These are phyloP conservation scores for Cyrtonyx montezumae DNA, from an alignment of 2,113 vertebrate species.

Conservation along the genomic window DNA sequence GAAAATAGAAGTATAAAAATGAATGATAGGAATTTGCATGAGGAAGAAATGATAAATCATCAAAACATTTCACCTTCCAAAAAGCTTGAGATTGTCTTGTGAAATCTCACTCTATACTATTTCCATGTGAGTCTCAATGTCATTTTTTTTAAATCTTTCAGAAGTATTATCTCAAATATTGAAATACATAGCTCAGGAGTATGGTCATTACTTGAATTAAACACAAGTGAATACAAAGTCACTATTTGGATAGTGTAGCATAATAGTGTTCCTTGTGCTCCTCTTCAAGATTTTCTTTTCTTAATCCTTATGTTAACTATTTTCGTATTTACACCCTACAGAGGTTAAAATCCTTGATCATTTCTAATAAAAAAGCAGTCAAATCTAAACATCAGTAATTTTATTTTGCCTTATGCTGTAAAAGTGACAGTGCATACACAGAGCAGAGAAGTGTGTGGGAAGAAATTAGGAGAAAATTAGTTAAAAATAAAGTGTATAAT, in stretches of 20 bases:
- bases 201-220: background rate
- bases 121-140: background rate
- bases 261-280: background rate
- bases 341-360: background rate
- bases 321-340: background rate
- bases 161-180: background rate
- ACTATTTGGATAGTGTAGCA: background rate
- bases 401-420: background rate
- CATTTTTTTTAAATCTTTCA: background rate
- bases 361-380: background rate
- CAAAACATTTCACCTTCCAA: background rate
- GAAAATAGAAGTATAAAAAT: background rate
- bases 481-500: constrained; percentile 27
- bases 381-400: background rate
- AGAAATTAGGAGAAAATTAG: constrained; percentile 8
- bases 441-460: background rate
- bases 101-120: background rate
- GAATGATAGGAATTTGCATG: background rate
- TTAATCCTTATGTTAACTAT: background rate
- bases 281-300: background rate
- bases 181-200: background rate
- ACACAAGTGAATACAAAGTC: background rate
- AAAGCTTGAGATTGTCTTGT: background rate
- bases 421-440: background rate
- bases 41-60: background rate